These are phyloP conservation scores for Aplochiton taeniatus DNA, from an alignment of 2,797 vertebrate genomes.

Conservation along the genomic window DNA sequence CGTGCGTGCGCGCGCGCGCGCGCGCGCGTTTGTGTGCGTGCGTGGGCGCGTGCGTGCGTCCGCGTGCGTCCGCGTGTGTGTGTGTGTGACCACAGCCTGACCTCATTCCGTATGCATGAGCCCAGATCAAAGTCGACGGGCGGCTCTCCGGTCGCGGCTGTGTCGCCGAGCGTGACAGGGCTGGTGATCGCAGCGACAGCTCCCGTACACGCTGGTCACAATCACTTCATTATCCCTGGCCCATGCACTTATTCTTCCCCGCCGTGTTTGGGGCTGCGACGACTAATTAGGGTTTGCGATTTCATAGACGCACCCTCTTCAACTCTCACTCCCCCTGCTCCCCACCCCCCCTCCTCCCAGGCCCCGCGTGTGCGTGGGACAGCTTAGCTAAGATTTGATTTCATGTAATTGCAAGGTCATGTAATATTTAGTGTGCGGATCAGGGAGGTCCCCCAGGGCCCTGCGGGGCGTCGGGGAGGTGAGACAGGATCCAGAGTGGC, in stretches of 20 bases:
- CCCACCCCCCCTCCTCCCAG: background rate
- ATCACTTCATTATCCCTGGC: conserved; percentile 85
- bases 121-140: conserved; percentile 80
- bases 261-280: conserved; percentile 68
- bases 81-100: conserved; percentile 73
- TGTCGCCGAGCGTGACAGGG: conserved; percentile 70
- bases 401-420: conserved; percentile 68
- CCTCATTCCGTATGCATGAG: conserved; percentile 78
- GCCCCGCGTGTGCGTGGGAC: conserved; percentile 49
- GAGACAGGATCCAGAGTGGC: conserved; percentile 57
- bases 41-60: background rate
- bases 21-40: conserved; percentile 23
- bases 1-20: conserved; percentile 10
- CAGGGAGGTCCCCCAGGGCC: conserved; percentile 55
- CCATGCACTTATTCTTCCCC: conserved; percentile 81
- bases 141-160: conserved; percentile 75
- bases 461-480: conserved; percentile 49
- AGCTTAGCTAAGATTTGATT: conserved; percentile 67
- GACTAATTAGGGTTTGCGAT: conserved; percentile 59
- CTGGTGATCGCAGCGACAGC: conserved; percentile 79
- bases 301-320: conserved; percentile 39
- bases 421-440: conserved; percentile 70
- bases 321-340: conserved; percentile 10
- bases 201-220: conserved; percentile 81
- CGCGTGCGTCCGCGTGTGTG: conserved; percentile 15